These are phyloP conservation scores for Candidula unifasciata DNA, from an alignment of 2,888 invertebrate species.

Conservation along the genomic window DNA sequence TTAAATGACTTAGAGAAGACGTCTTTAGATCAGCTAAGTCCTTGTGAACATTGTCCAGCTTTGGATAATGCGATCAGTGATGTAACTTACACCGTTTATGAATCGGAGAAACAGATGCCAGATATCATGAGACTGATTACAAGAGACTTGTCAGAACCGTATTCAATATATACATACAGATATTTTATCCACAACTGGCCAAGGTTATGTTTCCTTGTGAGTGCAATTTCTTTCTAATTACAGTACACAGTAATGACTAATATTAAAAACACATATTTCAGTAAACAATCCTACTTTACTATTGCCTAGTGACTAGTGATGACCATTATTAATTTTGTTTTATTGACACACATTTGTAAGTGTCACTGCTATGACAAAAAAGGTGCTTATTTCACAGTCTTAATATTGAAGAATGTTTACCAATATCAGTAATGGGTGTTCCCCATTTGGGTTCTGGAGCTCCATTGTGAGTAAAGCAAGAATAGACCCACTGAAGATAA, in stretches of 20 bases:
- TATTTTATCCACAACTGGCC: constrained; percentile 99
- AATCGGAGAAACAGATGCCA: constrained; percentile 98
- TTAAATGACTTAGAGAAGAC: constrained; percentile 26
- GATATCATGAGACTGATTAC: constrained; percentile 99
- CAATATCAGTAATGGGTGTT: no score
- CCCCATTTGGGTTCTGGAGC: no score
- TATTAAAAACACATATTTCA: no score
- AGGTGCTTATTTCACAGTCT: no score
- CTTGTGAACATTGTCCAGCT: not conserved
- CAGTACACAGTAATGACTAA: constrained; percentile 83
- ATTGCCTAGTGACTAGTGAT: no score
- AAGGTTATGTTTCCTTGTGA: constrained; percentile 95
- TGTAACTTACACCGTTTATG: constrained; percentile 82
- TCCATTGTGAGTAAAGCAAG: no score
- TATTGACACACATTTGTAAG: no score
- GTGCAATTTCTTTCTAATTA: constrained; percentile 63
- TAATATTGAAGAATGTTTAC: no score
- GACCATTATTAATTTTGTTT: no score
- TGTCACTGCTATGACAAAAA: no score
- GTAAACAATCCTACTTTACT: no score
- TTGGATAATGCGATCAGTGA: constrained; percentile 53
- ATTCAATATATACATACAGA: constrained; percentile 99
- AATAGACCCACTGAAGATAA: no score
- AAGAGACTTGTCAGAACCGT: constrained; percentile 99
- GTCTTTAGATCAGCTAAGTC: not conserved